These are phyloP conservation scores for Mormyrops attenuatus DNA, from an alignment of 2,797 vertebrate species.

Conservation along the genomic window DNA sequence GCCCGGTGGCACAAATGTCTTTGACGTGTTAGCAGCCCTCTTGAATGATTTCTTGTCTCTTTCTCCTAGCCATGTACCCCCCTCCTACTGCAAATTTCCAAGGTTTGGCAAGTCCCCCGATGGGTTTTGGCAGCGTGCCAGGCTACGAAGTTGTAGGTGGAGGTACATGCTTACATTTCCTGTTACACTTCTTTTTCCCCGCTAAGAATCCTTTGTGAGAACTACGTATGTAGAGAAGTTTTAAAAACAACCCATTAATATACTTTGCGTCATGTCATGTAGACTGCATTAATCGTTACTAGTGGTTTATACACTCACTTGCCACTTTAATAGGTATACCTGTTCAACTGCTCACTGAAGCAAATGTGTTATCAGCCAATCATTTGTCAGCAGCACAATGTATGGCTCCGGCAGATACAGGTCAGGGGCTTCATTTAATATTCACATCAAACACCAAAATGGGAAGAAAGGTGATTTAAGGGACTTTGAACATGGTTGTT, in stretches of 20 bases:
- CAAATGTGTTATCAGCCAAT: neutral
- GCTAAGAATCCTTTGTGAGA: neutral
- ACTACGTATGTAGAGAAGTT: neutral
- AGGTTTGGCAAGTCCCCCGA: slow-evolving; percentile 35
- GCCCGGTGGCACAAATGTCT: neutral
- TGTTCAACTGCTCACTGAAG: neutral
- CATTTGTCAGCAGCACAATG: neutral
- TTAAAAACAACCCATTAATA: neutral
- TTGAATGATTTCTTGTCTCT: slow-evolving; percentile 26
- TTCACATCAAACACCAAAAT: neutral
- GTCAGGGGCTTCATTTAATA: neutral
- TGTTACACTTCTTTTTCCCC: neutral
- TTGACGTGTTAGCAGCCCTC: neutral
- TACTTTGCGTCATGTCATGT: neutral
- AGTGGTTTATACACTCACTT: neutral
- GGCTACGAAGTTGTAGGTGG: slow-evolving; percentile 68
- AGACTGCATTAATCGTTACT: neutral
- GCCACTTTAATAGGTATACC: neutral
- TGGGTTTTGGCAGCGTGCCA: slow-evolving; percentile 57
- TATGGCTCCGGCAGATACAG: neutral
- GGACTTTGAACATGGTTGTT: neutral
- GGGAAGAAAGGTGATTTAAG: neutral
- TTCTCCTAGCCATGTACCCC: slow-evolving; percentile 52
- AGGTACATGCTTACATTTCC: slow-evolving; percentile 39
- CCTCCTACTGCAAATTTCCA: slow-evolving; percentile 31